Percentiles rank a stretch among this genome's conserved stretches.
Evolutionary conservation across 2,113 vertebrate genomes (phyloP).

Genomic region (Leptodactylus fuscus): DNA sequence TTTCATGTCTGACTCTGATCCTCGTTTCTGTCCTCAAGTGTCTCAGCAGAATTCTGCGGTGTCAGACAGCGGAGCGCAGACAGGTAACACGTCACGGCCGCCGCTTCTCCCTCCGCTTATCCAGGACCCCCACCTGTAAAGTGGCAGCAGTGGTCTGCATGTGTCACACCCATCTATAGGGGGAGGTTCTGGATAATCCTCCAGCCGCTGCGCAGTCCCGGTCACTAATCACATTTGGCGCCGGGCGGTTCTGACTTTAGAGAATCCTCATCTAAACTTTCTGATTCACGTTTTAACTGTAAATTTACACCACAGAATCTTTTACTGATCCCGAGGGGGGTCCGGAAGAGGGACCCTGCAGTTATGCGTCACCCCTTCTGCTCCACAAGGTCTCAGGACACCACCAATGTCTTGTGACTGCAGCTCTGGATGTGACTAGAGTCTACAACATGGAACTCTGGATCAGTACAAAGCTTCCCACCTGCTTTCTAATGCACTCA

Average conservation of each 20-base stretch:
- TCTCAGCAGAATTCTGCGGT: slow-evolving; percentile 51
- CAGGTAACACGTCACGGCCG: slow-evolving; percentile 57
- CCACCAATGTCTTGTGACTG: too few species aligned
- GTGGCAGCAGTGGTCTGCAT: background rate
- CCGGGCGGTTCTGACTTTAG: background rate
- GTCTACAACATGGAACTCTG: background rate
- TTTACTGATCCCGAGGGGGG: background rate
- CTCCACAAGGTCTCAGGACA: too few species aligned
- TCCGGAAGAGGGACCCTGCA: background rate
- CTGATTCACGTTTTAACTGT: background rate
- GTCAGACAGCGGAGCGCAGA: slow-evolving; percentile 58
- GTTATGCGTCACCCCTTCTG: too few species aligned
- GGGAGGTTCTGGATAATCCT: background rate
- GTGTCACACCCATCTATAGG: background rate
- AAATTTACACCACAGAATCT: background rate
- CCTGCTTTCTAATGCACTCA: background rate
- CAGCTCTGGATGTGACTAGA: background rate
- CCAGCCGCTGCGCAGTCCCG: background rate
- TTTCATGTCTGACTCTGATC: slow-evolving; percentile 5
- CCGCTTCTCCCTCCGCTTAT: slow-evolving; percentile 27
- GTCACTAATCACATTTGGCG: background rate
- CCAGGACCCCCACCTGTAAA: background rate
- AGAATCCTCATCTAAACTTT: too few species aligned
- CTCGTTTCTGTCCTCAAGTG: slow-evolving; percentile 62
- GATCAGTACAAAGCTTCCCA: background rate